These are phyloP conservation scores for Aphis craccivora DNA, from an alignment of 1,140 invertebrate species.

Conservation along the genomic window DNA sequence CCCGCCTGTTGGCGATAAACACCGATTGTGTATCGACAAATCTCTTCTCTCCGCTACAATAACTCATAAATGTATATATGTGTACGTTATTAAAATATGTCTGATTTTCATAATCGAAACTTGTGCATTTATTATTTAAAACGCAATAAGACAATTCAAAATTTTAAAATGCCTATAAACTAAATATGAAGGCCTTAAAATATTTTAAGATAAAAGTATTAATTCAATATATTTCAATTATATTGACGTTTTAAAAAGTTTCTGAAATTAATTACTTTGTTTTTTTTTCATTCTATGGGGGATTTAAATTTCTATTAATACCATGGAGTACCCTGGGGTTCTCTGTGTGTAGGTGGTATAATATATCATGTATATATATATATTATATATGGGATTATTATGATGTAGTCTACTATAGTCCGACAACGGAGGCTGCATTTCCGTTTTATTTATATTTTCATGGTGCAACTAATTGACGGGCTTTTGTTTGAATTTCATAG, in stretches of 20 bases:
- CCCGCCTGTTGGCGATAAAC: background rate
- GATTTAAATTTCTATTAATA: background rate
- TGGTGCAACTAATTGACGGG: background rate
- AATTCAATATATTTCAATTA: conserved; percentile 10
- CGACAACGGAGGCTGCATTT: background rate
- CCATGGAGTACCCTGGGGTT: too few relatives aligned
- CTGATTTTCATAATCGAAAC: background rate
- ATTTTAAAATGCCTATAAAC: background rate
- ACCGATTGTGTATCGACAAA: background rate
- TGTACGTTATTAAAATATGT: background rate
- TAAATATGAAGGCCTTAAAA: background rate
- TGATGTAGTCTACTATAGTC: background rate
- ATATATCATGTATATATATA: background rate
- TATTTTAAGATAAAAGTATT: background rate
- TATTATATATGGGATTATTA: background rate
- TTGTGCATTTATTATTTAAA: background rate
- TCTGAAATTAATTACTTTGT: background rate
- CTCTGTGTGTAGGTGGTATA: background rate
- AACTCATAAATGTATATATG: background rate
- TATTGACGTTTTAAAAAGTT: background rate
- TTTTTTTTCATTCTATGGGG: background rate
- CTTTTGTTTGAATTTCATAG: background rate
- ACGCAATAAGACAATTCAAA: background rate
- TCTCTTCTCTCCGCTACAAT: background rate
- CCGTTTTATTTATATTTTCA: background rate